A percentile compares a stretch with the other conserved stretches of the same genome.
phyloP scores from a whole-genome alignment of 1,140 invertebrate genomes.

The Bombyx mandarina region DNA sequence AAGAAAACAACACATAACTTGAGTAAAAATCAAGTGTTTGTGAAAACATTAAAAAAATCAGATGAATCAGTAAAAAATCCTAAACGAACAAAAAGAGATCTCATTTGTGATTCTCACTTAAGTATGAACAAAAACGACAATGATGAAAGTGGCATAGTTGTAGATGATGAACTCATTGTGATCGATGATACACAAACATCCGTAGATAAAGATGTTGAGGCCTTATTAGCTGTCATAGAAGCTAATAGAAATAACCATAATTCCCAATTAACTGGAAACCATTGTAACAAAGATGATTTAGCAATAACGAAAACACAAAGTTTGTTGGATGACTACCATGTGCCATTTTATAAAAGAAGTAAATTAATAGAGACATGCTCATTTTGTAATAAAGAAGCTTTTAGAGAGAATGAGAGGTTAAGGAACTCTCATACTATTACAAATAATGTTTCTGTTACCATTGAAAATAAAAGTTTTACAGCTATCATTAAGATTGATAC shows the following conservation, averaged over 20 bases:
- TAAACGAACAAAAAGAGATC: neutral
- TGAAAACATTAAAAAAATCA: constrained; percentile 1
- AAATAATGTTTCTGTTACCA: neutral
- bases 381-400: constrained; percentile 12
- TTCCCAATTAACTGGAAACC: constrained; percentile 5
- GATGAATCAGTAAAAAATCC: neutral
- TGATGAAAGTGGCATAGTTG: constrained; percentile 43
- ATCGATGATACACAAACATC: constrained; percentile 35
- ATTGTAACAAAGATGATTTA: constrained; percentile 4
- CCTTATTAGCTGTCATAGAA: constrained; percentile 36
- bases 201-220: constrained; percentile 46
- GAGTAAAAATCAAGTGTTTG: too few relatives aligned
- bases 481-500: neutral
- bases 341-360: constrained; percentile 44
- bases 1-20: too few relatives aligned
- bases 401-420: constrained; percentile 1
- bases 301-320: constrained; percentile 5
- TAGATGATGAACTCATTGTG: constrained; percentile 34
- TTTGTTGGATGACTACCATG: constrained; percentile 13
- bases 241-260: constrained; percentile 26
- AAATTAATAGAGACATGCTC: constrained; percentile 28
- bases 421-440: neutral
- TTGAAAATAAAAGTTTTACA: constrained; percentile 1
- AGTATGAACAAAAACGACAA: constrained; percentile 15
- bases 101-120: neutral